These are phyloP conservation scores for Lamellibrachia satsuma DNA, from an alignment of 2,888 invertebrate genomes.

Conservation along the genomic window DNA sequence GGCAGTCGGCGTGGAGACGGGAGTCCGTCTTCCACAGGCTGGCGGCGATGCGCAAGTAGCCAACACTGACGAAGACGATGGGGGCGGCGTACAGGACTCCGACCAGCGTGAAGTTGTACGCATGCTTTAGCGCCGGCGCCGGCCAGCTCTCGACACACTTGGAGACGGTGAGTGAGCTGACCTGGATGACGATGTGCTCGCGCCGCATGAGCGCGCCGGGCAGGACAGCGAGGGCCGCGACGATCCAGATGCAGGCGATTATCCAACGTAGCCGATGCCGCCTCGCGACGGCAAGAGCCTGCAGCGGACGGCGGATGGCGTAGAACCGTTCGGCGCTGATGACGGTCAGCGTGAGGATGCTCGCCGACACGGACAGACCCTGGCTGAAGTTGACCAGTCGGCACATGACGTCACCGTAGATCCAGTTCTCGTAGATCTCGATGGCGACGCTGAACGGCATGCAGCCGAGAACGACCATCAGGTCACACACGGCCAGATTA, in stretches of 20 bases:
- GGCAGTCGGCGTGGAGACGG: background rate
- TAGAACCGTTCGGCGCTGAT: slow-evolving; percentile 39
- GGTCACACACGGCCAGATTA: slow-evolving; percentile 42
- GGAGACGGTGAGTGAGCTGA: slow-evolving; percentile 29
- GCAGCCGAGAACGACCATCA: slow-evolving; percentile 39
- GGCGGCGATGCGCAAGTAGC: slow-evolving; percentile 27
- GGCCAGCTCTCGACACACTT: slow-evolving; percentile 34
- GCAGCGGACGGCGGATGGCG: slow-evolving; percentile 37
- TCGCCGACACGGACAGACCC: slow-evolving; percentile 37
- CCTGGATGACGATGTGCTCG: slow-evolving; percentile 27
- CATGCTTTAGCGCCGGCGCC: slow-evolving; percentile 29
- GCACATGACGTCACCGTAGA: slow-evolving; percentile 41
- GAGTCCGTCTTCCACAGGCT: background rate
- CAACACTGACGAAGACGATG: slow-evolving; percentile 35
- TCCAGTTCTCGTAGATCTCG: slow-evolving; percentile 41
- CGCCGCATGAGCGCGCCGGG: slow-evolving; percentile 34
- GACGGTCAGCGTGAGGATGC: slow-evolving; percentile 38
- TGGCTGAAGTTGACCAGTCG: slow-evolving; percentile 41
- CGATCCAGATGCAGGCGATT: background rate
- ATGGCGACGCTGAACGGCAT: slow-evolving; percentile 40
- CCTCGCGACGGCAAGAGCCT: background rate
- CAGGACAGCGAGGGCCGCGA: slow-evolving; percentile 30
- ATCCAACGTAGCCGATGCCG: background rate
- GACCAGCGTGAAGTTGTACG: slow-evolving; percentile 33
- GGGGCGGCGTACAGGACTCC: slow-evolving; percentile 32